These are phyloP conservation scores for Microplitis mediator DNA, from an alignment of 1,140 invertebrate genomes.

Conservation along the genomic window DNA sequence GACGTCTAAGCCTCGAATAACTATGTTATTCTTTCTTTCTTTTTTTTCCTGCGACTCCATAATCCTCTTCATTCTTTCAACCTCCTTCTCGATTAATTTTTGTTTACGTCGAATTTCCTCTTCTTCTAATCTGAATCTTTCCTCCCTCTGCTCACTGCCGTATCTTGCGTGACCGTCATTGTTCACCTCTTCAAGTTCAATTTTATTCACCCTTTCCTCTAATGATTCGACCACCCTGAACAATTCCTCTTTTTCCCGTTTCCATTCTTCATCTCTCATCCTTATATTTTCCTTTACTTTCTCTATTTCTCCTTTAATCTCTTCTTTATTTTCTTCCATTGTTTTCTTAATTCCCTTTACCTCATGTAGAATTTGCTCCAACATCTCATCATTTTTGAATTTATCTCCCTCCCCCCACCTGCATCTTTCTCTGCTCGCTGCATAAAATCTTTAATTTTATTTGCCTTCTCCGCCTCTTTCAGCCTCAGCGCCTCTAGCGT, in stretches of 20 bases:
- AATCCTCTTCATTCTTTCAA: background rate
- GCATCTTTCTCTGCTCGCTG: too few relatives aligned
- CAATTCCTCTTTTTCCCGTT: background rate
- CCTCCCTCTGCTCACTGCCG: too few relatives aligned
- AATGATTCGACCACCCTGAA: background rate
- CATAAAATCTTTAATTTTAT: too few relatives aligned
- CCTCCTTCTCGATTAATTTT: background rate
- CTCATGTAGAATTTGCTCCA: too few relatives aligned
- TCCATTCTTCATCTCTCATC: background rate
- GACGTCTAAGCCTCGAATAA: background rate
- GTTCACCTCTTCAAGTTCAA: background rate
- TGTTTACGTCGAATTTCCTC: background rate
- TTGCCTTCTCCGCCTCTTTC: too few relatives aligned
- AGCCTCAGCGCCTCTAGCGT: too few relatives aligned
- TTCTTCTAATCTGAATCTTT: background rate
- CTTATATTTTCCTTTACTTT: background rate
- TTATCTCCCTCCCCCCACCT: too few relatives aligned
- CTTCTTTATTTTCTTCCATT: background rate
- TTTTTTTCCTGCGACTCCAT: background rate
- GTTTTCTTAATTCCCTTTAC: too few relatives aligned
- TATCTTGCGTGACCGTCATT: too few relatives aligned
- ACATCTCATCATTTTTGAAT: too few relatives aligned
- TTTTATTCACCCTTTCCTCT: background rate
- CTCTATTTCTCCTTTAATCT: background rate
- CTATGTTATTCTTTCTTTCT: conserved; percentile 5